phyloP scores from a whole-genome alignment of 1,140 invertebrate genomes.

The Paraescarpia echinospica region DNA sequence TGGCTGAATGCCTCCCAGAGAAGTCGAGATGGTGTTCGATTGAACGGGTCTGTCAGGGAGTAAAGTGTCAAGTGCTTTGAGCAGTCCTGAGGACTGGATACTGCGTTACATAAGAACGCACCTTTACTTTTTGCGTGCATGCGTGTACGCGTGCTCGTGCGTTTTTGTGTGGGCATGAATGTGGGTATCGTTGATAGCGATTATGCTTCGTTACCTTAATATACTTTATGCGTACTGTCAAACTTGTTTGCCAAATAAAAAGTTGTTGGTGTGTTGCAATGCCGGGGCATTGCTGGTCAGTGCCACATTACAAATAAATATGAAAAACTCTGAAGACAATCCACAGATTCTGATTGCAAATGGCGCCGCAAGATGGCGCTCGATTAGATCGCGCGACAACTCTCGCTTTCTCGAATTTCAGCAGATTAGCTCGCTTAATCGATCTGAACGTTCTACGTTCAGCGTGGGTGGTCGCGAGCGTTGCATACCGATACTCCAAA shows the following conservation, averaged over 20 bases:
- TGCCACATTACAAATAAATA: neutral
- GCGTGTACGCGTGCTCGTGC: neutral
- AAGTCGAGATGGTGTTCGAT: too few species aligned
- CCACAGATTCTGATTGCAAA: neutral
- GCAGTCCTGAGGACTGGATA: too few species aligned
- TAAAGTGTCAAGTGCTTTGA: too few species aligned
- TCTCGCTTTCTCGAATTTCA: too few species aligned
- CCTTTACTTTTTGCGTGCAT: neutral
- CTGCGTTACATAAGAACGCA: too few species aligned
- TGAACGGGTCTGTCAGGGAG: too few species aligned
- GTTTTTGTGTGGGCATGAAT: neutral
- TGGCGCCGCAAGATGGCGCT: neutral
- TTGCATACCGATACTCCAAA: neutral
- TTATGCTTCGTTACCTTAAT: neutral
- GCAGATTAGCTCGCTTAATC: too few species aligned
- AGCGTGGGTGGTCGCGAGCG: neutral
- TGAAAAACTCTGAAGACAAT: neutral
- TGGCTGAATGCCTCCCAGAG: too few species aligned
- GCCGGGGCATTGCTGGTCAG: neutral
- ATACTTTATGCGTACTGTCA: too few species aligned
- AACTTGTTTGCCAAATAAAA: neutral
- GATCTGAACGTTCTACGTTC: neutral
- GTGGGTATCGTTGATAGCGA: neutral
- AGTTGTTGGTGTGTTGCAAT: neutral
- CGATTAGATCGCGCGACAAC: neutral